Conservation (phyloP, 2,797 vertebrate species). For the Phataginus tricuspis region DNA sequence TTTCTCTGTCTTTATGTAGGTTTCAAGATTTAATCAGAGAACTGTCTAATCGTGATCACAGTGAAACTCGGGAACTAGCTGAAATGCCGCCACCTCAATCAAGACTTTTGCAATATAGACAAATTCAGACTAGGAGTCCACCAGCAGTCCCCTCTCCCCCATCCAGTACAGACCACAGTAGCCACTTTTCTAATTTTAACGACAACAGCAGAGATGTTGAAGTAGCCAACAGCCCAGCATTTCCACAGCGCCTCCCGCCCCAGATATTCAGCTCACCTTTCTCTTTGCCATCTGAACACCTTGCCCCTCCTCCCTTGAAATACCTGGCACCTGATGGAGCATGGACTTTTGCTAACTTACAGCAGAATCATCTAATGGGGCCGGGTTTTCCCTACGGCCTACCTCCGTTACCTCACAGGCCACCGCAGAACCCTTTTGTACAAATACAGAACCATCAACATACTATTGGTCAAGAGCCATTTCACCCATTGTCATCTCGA, state of each 20-base stretch:
- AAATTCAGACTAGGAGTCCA: constrained; percentile 93
- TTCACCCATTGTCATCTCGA: constrained; percentile 93
- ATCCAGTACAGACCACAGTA: constrained; percentile 88
- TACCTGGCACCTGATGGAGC: constrained; percentile 96
- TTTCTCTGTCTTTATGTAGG: constrained; percentile 83
- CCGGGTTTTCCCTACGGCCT: constrained; percentile 93
- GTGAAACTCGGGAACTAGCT: constrained; percentile 90
- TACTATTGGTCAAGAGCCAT: constrained; percentile 91
- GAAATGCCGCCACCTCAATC: constrained; percentile 98
- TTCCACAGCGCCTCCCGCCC: constrained; percentile 91
- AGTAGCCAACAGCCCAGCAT: constrained; percentile 90
- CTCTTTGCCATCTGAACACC: constrained; percentile 91
- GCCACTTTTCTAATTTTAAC: constrained; percentile 90
- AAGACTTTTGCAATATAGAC: constrained; percentile 98
- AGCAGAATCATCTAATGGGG: constrained; percentile 93
- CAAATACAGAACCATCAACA: constrained; percentile 96
- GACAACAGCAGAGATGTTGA: constrained; percentile 90
- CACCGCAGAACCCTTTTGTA: constrained; percentile 95
- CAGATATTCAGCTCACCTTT: constrained; percentile 89
- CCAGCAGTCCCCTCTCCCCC: constrained; percentile 93
- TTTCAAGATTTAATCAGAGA: constrained; percentile 97
- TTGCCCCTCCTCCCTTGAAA: constrained; percentile 93
- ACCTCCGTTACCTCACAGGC: constrained; percentile 94
- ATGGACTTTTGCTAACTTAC: constrained; percentile 94
- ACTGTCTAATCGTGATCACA: constrained; percentile 92